These are phyloP conservation scores for Trichomalopsis sarcophagae DNA, from an alignment of 1,140 invertebrate genomes.

Conservation along the genomic window DNA sequence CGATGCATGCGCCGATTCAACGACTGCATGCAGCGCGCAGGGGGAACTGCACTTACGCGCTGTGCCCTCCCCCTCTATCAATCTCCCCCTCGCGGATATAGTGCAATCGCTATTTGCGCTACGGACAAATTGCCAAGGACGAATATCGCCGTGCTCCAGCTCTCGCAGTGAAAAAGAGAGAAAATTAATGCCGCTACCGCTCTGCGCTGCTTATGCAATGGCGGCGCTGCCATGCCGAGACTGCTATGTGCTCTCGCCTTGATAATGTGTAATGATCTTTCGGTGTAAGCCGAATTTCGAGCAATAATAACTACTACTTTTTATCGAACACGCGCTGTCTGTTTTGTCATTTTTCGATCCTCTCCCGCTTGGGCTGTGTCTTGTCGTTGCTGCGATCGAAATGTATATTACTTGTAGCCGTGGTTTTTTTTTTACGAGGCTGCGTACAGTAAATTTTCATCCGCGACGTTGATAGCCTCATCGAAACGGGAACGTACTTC, in stretches of 20 bases:
- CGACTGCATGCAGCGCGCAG: not conserved
- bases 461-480: not conserved
- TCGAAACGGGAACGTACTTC: not conserved
- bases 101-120: conserved; percentile 12
- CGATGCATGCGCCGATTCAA: conserved; percentile 5
- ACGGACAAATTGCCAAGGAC: conserved; percentile 24
- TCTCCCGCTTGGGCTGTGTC: not conserved
- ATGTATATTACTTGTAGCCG: not conserved
- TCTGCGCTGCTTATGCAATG: not conserved
- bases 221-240: not conserved
- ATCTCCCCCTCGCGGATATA: not conserved
- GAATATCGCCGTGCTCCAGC: not conserved
- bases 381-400: not conserved
- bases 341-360: not conserved
- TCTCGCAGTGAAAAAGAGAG: conserved; percentile 9
- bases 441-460: not conserved
- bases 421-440: not conserved
- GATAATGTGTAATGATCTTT: not conserved
- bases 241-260: not conserved
- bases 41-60: not conserved
- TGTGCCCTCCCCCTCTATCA: not conserved
- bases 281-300: not conserved
- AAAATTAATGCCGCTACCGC: not conserved
- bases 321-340: not conserved
- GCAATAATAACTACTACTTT: not conserved